Base-by-base conservation (phyloP, 2,113 vertebrate species). In the Dissostichus mawsoni region DNA sequence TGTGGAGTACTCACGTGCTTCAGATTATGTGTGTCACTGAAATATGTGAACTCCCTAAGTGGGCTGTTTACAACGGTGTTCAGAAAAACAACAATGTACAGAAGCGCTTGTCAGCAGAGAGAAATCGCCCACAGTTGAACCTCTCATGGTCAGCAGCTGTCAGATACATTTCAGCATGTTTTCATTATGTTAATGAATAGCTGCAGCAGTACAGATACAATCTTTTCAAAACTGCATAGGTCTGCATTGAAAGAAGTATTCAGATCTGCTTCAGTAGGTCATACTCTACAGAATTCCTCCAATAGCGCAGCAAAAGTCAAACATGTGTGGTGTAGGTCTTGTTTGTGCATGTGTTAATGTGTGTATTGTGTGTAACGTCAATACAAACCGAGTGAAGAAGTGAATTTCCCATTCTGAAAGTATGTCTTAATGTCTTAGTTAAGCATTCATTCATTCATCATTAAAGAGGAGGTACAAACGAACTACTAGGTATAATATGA, bases 131-230 rank as follows among this genome's bases (percentile, higher is more conserved):
- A 29, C 25, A 53, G 55, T 41, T 29, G 36, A 83, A 74, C 47
- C 71, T 81, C 65, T 80, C 82, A 84, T 33, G 41, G 74, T 74
- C 74, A 10, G 50, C 36, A 67, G 63, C 62, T 66, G 69, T 56
- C 55, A 20, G 20, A 51, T 66, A 69, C 23, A 8, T 68, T 47
- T 56, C 44, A 67, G 25, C n/a, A 6, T 18, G 57, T 70, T 79
- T 64, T 50, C 2, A 3, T 41, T 3, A 56, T 1, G 9, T 56
- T 76, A 12, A 64, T 45, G 11, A 81, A 61, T 33, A 11, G 61
- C 56, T 57, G 25, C 23, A 77, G 50, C 82, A 71, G 29, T 57
- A 25, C 25, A 25, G 25, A 25, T 25, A 25, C 25, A 14, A 52
- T 25, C 8, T 63, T n/a, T 18, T 69, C 29, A 69, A 23, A 67